Percentiles rank a stretch among this genome's conserved stretches.
These are phyloP conservation scores for Myoxocephalus aenaeus DNA, from an alignment of 2,797 vertebrate genomes.

Conservation along the genomic window DNA sequence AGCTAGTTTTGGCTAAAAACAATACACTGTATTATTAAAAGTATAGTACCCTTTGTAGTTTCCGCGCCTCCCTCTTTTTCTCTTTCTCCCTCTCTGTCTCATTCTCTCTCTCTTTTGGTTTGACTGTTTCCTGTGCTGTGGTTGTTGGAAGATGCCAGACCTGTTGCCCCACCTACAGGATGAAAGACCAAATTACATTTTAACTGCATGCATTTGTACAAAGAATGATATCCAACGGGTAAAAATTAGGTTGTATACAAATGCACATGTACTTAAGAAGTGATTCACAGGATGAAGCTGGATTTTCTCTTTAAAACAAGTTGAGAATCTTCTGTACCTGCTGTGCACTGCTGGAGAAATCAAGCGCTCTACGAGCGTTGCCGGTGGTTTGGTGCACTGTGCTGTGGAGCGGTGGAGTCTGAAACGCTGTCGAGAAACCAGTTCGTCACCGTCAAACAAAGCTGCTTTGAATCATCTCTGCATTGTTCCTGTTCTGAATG, in stretches of 20 bases:
- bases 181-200: neutral
- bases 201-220: neutral
- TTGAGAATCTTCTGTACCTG: neutral
- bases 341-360: conserved; percentile 38
- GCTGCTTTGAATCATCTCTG: neutral
- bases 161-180: conserved; percentile 1
- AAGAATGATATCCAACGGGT: neutral
- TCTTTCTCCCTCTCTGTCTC: neutral
- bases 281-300: neutral
- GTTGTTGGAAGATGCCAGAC: neutral
- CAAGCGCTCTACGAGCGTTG: conserved; percentile 18
- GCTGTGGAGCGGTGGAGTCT: conserved; percentile 5
- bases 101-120: neutral
- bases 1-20: neutral
- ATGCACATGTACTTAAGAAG: neutral
- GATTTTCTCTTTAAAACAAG: neutral
- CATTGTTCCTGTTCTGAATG: neutral
- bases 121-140: neutral
- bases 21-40: neutral
- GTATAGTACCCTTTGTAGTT: conserved; percentile 31
- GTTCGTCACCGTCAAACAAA: rapidly evolving
- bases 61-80: conserved; percentile 14
- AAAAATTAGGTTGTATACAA: neutral
- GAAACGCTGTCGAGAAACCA: conserved; percentile 34
- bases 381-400: neutral